Percentiles rank a stretch among this genome's conserved stretches.
Conservation (phyloP, 2,888 invertebrate genomes). For the Gerosis bhagava region DNA sequence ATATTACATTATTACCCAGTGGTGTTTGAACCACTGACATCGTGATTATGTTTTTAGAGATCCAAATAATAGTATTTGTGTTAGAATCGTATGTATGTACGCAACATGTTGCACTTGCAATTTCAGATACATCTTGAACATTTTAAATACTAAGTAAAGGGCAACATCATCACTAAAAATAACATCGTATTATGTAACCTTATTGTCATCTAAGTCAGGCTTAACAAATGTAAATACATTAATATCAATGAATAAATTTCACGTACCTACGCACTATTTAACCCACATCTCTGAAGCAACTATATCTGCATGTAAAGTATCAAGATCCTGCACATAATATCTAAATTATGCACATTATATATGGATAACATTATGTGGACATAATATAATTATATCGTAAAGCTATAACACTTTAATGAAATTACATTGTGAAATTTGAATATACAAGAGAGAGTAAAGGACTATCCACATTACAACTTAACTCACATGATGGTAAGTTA, state of each 20-base stretch:
- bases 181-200: slow-evolving; percentile 8
- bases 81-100: no score
- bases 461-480: no score
- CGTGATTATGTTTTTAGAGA: slow-evolving; percentile 14
- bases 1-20: slow-evolving; percentile 22
- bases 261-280: slow-evolving; percentile 24
- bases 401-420: no score
- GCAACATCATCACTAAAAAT: neutral
- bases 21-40: slow-evolving; percentile 14
- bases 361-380: no score
- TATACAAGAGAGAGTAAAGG: no score
- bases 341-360: slow-evolving; percentile 25
- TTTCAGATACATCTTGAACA: no score
- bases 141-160: no score
- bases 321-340: slow-evolving; percentile 19
- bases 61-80: no score
- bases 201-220: slow-evolving; percentile 19
- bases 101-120: no score
- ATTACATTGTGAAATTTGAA: no score
- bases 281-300: slow-evolving; percentile 16
- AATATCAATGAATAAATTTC: slow-evolving; percentile 24
- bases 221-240: slow-evolving; percentile 19
- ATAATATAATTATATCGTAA: no score
- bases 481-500: no score
- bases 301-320: slow-evolving; percentile 22